Evolutionary conservation across 2,888 invertebrate genomes (phyloP).

Genomic region (Ceraclea dissimilis): DNA sequence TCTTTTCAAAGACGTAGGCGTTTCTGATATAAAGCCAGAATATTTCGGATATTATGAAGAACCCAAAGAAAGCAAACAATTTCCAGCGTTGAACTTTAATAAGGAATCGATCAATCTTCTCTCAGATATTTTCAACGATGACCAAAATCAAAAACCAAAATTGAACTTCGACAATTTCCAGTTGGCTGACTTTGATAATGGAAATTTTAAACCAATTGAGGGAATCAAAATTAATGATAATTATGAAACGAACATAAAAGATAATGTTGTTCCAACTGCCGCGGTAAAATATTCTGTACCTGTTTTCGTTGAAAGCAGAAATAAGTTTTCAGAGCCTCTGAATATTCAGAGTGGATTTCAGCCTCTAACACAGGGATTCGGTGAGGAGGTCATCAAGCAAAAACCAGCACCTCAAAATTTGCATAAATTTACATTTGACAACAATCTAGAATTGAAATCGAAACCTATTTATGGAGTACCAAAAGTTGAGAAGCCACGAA

Average conservation of each 20-base stretch:
- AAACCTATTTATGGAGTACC: conserved; percentile 23
- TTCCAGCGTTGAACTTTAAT: conserved; percentile 8
- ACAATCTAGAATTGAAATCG: conserved; percentile 28
- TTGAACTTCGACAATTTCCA: conserved; percentile 9
- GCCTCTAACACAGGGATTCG: conserved; percentile 28
- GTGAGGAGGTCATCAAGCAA: conserved; percentile 17
- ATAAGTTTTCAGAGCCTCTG: conserved; percentile 20
- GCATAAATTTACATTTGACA: conserved; percentile 29
- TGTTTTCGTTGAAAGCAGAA: background rate
- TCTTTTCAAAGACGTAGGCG: conserved; percentile 8
- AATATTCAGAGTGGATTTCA: conserved; percentile 25
- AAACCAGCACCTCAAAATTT: conserved; percentile 34
- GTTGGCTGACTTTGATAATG: conserved; percentile 9
- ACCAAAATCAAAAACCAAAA: conserved; percentile 4
- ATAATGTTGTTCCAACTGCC: background rate
- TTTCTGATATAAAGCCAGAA: conserved; percentile 13
- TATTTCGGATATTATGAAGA: conserved; percentile 9
- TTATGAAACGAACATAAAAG: background rate
- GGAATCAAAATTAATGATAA: background rate
- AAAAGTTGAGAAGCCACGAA: conserved; percentile 32
- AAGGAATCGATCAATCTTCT: background rate
- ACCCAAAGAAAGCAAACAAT: conserved; percentile 6
- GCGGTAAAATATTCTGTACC: background rate
- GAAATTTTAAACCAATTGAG: conserved; percentile 12
- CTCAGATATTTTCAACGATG: conserved; percentile 1